Evolutionary conservation across 2,888 invertebrate species (phyloP).

Genomic region (Napeogenes inachia): DNA sequence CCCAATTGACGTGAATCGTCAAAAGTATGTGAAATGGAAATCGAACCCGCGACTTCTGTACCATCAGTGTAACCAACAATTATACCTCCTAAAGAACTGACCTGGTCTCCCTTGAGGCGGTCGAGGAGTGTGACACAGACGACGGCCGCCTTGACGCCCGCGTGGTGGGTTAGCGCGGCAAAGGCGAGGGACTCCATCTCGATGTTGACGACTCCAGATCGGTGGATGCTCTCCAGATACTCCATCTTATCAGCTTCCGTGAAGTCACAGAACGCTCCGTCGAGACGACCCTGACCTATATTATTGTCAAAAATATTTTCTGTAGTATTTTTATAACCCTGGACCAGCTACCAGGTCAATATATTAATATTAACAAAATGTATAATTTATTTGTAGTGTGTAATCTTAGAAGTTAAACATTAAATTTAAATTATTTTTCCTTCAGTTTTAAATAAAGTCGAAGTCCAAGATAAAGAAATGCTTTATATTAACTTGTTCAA

Average conservation of each 20-base stretch:
- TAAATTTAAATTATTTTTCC: too few relatives aligned
- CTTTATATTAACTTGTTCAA: too few relatives aligned
- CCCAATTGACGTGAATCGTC: too few relatives aligned
- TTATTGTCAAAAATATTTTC: not conserved
- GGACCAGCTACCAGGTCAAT: too few relatives aligned
- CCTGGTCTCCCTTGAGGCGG: constrained; percentile 95
- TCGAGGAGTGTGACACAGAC: constrained; percentile 95
- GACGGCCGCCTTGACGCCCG: constrained; percentile 94
- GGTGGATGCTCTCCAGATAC: constrained; percentile 86
- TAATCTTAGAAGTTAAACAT: too few relatives aligned
- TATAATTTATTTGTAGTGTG: too few relatives aligned
- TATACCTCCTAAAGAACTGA: constrained; percentile 44
- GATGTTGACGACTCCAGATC: constrained; percentile 92
- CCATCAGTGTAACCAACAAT: too few relatives aligned
- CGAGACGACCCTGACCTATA: constrained; percentile 93
- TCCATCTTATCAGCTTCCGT: constrained; percentile 92
- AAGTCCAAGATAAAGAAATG: too few relatives aligned
- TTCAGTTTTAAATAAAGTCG: too few relatives aligned
- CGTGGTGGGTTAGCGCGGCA: constrained; percentile 94
- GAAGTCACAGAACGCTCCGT: constrained; percentile 98
- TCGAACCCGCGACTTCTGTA: too few relatives aligned
- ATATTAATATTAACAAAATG: too few relatives aligned
- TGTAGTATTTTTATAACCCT: not conserved
- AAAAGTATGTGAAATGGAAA: too few relatives aligned
- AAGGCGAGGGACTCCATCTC: constrained; percentile 98